Evolutionary conservation across 2,888 invertebrate species (phyloP).

Genomic region (Perizoma flavofasciatum): DNA sequence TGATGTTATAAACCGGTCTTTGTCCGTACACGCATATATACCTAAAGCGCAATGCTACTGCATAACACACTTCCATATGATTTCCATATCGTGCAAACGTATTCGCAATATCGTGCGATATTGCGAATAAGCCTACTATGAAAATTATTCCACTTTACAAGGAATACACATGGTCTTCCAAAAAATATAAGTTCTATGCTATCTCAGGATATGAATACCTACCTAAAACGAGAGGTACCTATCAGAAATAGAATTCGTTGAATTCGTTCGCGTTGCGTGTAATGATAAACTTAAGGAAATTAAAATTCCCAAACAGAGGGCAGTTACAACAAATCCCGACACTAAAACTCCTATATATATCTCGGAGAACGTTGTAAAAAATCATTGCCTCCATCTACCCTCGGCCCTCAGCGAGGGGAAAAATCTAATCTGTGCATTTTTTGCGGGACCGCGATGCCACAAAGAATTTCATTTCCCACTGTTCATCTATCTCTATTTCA

Average conservation of each 20-base stretch:
- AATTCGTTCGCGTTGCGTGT: slow-evolving; percentile 29
- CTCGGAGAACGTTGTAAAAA: slow-evolving; percentile 80
- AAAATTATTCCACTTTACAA: background rate
- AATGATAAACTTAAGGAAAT: slow-evolving; percentile 69
- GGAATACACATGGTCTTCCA: slow-evolving; percentile 1
- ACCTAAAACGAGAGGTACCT: background rate
- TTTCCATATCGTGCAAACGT: background rate
- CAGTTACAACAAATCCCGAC: slow-evolving; percentile 80
- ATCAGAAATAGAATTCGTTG: no score
- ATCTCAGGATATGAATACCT: slow-evolving; percentile 2
- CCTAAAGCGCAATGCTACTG: background rate
- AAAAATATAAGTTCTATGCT: slow-evolving; percentile 6
- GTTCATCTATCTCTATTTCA: slow-evolving; percentile 85
- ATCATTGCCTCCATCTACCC: slow-evolving; percentile 82
- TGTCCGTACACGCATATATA: no score
- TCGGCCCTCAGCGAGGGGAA: slow-evolving; percentile 79
- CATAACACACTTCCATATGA: background rate
- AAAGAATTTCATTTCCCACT: slow-evolving; percentile 85
- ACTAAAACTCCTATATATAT: slow-evolving; percentile 82
- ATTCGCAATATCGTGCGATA: no score
- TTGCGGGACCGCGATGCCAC: slow-evolving; percentile 85
- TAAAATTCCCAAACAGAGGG: slow-evolving; percentile 80
- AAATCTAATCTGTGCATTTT: slow-evolving; percentile 85
- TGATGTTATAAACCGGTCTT: background rate
- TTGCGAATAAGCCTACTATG: no score